Evolutionary conservation across 2,113 vertebrate species (phyloP).

Genomic region (Varanus komodoensis): DNA sequence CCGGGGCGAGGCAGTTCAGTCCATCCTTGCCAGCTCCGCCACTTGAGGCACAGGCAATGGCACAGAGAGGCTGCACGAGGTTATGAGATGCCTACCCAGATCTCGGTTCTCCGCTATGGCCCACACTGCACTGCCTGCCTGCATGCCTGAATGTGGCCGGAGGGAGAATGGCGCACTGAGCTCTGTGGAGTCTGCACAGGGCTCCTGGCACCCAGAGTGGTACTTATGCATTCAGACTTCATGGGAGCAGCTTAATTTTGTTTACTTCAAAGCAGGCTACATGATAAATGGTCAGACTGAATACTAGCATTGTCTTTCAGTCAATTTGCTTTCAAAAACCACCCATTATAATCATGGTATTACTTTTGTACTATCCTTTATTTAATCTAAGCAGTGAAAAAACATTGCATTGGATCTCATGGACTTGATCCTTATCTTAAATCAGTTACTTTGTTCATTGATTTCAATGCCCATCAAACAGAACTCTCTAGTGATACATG

Average conservation of each 20-base stretch:
- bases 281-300: neutral
- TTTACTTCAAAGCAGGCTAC: neutral
- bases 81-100: neutral
- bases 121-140: neutral
- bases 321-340: neutral
- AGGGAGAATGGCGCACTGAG: neutral
- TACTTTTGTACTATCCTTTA: constrained; percentile 12
- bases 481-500: neutral
- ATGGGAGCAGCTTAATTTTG: neutral
- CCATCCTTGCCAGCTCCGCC: neutral
- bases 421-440: neutral
- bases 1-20: neutral
- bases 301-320: neutral
- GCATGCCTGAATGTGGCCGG: too few relatives aligned
- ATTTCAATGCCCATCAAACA: constrained; percentile 15
- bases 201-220: too few relatives aligned
- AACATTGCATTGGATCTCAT: neutral
- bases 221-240: neutral
- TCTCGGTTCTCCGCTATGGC: neutral
- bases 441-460: neutral
- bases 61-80: neutral
- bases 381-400: neutral
- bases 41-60: neutral
- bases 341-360: neutral
- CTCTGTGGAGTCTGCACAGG: neutral